Percentiles rank a stretch among this genome's conserved stretches.
Evolutionary conservation across 2,797 vertebrate species (phyloP).

Genomic region (Trachurus trachurus): DNA sequence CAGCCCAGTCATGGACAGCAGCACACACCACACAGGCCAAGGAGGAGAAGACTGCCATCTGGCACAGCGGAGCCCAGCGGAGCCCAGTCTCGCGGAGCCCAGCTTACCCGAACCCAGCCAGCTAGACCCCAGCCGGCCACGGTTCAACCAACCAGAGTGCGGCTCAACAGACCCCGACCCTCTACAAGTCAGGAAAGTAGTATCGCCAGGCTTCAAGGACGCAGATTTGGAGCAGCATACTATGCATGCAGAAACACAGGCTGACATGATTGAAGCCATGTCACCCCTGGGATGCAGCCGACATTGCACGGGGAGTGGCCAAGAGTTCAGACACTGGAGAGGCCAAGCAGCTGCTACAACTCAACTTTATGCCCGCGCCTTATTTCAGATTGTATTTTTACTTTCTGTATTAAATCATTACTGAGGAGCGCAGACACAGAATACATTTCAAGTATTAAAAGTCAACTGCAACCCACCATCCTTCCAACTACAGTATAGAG

Average conservation of each 20-base stretch:
- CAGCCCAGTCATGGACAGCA: neutral
- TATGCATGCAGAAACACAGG: neutral
- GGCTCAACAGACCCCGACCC: neutral
- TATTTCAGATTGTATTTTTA: too few species aligned
- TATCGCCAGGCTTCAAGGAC: neutral
- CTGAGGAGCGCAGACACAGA: too few species aligned
- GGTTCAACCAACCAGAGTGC: too few species aligned
- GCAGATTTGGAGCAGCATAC: neutral
- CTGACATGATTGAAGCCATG: neutral
- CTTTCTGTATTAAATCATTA: too few species aligned
- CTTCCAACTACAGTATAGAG: too few species aligned
- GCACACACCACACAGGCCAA: neutral
- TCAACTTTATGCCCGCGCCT: too few species aligned
- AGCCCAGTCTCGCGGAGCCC: neutral
- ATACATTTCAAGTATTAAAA: too few species aligned
- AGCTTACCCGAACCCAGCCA: neutral
- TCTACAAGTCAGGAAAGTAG: neutral
- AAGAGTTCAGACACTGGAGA: neutral
- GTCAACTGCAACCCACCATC: too few species aligned
- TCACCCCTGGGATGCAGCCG: neutral
- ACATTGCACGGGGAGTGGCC: too few species aligned
- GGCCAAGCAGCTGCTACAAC: too few species aligned
- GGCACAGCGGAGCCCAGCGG: neutral
- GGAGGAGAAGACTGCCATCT: neutral
- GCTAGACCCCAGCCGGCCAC: too few species aligned